phyloP scores from a whole-genome alignment of 2,888 invertebrate genomes.

The Xanthostigma xanthostigma region DNA sequence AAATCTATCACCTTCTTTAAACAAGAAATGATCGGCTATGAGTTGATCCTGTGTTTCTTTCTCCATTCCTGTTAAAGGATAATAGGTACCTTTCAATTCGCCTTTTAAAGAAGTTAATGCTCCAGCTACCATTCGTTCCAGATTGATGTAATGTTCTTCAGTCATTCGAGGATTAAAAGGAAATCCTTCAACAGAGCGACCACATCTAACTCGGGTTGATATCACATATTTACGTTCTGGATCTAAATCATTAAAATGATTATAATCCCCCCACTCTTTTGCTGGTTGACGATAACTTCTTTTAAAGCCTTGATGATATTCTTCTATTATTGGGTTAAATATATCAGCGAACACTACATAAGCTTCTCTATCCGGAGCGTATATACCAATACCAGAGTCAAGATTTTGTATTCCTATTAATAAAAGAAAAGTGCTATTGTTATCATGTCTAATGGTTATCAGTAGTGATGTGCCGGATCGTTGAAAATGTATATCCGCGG shows the following conservation, averaged over 20 bases:
- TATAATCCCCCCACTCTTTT: constrained; percentile 43
- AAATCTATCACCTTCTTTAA: constrained; percentile 89
- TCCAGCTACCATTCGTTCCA: constrained; percentile 35
- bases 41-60: constrained; percentile 85
- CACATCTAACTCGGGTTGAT: constrained; percentile 51
- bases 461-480: no score
- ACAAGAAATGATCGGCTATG: constrained; percentile 93
- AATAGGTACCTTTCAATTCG: constrained; percentile 84
- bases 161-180: constrained; percentile 55
- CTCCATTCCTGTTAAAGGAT: constrained; percentile 83
- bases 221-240: constrained; percentile 41
- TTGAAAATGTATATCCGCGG: no score
- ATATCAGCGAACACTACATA: constrained; percentile 46
- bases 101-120: constrained; percentile 32
- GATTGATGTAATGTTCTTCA: constrained; percentile 43
- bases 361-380: constrained; percentile 53
- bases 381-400: constrained; percentile 49
- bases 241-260: constrained; percentile 39
- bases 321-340: constrained; percentile 52
- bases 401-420: constrained; percentile 42
- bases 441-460: background rate
- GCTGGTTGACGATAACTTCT: constrained; percentile 40
- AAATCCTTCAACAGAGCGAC: constrained; percentile 41
- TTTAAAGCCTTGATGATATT: constrained; percentile 47
- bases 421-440: background rate